These are phyloP conservation scores for Gorsachius goisagi DNA, from an alignment of 2,113 vertebrate genomes.

Conservation along the genomic window DNA sequence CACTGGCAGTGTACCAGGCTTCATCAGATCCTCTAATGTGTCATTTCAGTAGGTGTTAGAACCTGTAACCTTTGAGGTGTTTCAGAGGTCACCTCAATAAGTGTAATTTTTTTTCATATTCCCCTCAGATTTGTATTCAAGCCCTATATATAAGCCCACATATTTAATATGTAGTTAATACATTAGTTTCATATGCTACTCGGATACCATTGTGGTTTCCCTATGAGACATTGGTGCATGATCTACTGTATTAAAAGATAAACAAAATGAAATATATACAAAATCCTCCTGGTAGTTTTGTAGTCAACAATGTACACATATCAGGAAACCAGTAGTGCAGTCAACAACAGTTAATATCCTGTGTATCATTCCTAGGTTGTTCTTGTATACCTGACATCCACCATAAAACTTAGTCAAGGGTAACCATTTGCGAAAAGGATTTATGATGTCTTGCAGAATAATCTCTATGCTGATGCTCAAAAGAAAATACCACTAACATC, in stretches of 20 bases:
- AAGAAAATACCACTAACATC: not conserved
- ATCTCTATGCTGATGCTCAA: not conserved
- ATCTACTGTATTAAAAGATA: not conserved
- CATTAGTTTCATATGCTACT: not conserved
- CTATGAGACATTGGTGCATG: not conserved
- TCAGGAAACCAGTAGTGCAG: not conserved
- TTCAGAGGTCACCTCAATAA: not conserved
- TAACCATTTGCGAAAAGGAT: not conserved
- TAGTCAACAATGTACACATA: not conserved
- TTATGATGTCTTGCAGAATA: not conserved
- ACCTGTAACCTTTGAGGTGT: not conserved
- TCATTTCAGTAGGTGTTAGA: not conserved
- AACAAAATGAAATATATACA: not conserved
- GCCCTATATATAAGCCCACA: not conserved
- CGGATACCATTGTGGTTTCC: not conserved
- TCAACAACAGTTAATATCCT: not conserved
- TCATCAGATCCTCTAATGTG: not conserved
- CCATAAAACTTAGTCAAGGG: not conserved
- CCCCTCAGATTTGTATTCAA: not conserved
- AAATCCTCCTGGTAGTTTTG: not conserved
- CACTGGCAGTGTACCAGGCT: accelerated
- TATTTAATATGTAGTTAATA: not conserved
- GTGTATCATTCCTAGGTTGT: not conserved
- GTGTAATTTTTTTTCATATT: not conserved
- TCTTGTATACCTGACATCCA: not conserved